Base-by-base conservation (phyloP, 2,113 vertebrate genomes). In the Hippocampus guttulatus region DNA sequence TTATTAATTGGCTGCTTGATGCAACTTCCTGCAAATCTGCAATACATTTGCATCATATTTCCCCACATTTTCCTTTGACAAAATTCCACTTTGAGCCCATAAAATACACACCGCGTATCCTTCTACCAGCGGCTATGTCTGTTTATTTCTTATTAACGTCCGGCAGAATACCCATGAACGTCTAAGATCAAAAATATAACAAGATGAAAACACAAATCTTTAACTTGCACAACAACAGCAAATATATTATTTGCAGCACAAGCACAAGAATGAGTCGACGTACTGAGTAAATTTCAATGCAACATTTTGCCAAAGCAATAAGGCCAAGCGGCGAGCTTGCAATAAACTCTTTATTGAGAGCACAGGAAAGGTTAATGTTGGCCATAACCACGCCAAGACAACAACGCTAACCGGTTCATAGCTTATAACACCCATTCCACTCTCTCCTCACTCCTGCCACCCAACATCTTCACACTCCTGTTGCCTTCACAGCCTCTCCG, bases 81-180 rank as follows among this genome's bases (percentile, higher is more conserved):
- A 75, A 81, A 78, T 20, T 84, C 75, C 23, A 78, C 79, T 82
- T 45, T 15, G 71, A 75, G 77, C 63, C 75, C 74, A 73, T 73
- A 85, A 84, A 85, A 83, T 6, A 43, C 4, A 67, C 51, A n/a
- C 5, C 5, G 60, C 62, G 69, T 63, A 72, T 63, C 77, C 62
- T 66, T 81, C 74, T 76, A 67, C 55, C 75, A 75, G 73, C 43
- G 69, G 83, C 70, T 81, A 70, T 60, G 76, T 75, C 74, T 60
- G 63, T 60, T 76, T 81, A 73, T 78, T 72, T 75, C 51, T 81
- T 80, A 75, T 75, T 75, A 75, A 75, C 75, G 67, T 82, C 38
- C 40, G 81, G 75, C 64, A 76, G 72, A 79, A 71, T 41, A 70
- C 47, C 7, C 20, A 27, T 49, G 27, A 33, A 40, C 25, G 25